These are phyloP conservation scores for Melanotaenia parkinsoni DNA, from an alignment of 2,797 vertebrate genomes.

Conservation along the genomic window DNA sequence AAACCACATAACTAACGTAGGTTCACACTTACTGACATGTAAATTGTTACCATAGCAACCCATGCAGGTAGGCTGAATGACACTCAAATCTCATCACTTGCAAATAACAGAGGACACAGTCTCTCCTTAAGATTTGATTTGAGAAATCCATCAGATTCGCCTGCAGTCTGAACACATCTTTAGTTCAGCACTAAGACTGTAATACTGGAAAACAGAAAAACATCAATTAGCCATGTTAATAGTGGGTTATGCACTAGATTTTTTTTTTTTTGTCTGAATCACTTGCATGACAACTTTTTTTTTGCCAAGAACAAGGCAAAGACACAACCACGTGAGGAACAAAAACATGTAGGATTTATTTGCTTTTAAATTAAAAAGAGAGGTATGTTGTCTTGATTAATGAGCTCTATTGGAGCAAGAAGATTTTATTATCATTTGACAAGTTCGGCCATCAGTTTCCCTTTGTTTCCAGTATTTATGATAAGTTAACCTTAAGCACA, in stretches of 20 bases:
- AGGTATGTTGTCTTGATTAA: neutral
- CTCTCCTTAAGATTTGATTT: slow-evolving; percentile 7
- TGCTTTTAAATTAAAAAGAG: neutral
- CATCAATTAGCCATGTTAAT: slow-evolving; percentile 14
- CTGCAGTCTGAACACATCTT: neutral
- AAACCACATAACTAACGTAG: neutral
- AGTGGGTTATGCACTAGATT: neutral
- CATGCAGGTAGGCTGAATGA: neutral
- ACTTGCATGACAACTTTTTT: slow-evolving; percentile 1
- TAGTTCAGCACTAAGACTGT: slow-evolving; percentile 8
- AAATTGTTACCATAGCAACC: neutral
- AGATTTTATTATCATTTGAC: neutral
- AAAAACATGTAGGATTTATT: slow-evolving; percentile 2
- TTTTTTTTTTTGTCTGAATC: slow-evolving; percentile 2
- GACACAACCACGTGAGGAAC: neutral
- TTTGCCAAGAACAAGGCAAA: slow-evolving; percentile 6
- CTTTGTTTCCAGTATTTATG: slow-evolving; percentile 2
- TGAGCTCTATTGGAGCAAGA: neutral
- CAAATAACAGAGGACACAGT: neutral
- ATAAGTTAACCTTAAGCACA: slow-evolving; percentile 1
- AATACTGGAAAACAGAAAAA: slow-evolving; percentile 19
- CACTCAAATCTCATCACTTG: neutral
- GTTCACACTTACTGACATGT: neutral
- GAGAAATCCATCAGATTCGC: slow-evolving; percentile 4
- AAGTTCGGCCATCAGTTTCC: neutral